phyloP scores from a whole-genome alignment of 2,797 vertebrate genomes.

The Protonibea diacanthus region DNA sequence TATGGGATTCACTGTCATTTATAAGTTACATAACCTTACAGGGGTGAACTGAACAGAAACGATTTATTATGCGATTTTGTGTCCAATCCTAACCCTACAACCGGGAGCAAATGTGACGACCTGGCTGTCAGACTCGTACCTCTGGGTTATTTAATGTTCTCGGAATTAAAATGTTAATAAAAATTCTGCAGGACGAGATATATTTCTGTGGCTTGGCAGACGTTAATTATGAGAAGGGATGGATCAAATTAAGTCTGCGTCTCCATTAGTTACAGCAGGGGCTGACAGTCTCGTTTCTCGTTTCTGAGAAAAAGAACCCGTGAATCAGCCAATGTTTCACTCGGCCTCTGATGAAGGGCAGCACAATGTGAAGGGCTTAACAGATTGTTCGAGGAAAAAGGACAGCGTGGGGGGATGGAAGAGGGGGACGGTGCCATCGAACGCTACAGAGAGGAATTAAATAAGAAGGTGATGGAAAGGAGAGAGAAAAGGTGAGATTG shows the following conservation, averaged over 20 bases:
- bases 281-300: slow-evolving; percentile 43
- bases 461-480: slow-evolving; percentile 11
- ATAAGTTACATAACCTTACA: background rate
- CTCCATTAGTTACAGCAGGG: slow-evolving; percentile 64
- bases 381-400: slow-evolving; percentile 52
- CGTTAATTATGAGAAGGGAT: slow-evolving; percentile 70
- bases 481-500: slow-evolving; percentile 4
- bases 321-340: slow-evolving; percentile 69
- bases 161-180: slow-evolving; percentile 45
- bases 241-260: slow-evolving; percentile 59
- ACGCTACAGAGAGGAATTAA: background rate
- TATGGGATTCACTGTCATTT: slow-evolving; percentile 17
- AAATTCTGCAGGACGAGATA: slow-evolving; percentile 46
- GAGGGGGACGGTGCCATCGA: background rate
- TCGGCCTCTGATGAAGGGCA: slow-evolving; percentile 55
- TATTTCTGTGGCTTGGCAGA: slow-evolving; percentile 30
- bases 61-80: slow-evolving; percentile 44
- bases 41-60: slow-evolving; percentile 16
- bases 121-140: slow-evolving; percentile 39
- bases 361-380: slow-evolving; percentile 52
- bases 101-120: slow-evolving; percentile 2
- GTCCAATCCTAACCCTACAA: background rate
- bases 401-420: slow-evolving; percentile 9
- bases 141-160: slow-evolving; percentile 53
- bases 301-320: slow-evolving; percentile 50